Evolutionary conservation across 2,113 vertebrate species (phyloP).

Genomic region (Cheirogaleus medius): DNA sequence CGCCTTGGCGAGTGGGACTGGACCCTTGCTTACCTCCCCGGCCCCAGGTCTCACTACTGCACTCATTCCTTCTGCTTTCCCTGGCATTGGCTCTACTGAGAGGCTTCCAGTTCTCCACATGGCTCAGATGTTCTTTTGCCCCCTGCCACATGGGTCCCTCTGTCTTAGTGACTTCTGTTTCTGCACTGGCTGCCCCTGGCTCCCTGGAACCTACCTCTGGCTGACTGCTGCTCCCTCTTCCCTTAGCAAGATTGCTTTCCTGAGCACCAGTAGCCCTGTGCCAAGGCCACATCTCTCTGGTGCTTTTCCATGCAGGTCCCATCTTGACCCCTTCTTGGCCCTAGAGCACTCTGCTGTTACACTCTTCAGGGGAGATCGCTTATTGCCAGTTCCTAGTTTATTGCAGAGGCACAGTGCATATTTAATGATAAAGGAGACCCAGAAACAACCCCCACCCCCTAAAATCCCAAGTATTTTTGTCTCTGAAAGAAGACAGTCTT

Average conservation of each 20-base stretch:
- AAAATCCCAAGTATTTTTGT: not conserved
- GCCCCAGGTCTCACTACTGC: not conserved
- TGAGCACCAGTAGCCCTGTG: not conserved
- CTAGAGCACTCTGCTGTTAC: fast-evolving
- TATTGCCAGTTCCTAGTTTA: not conserved
- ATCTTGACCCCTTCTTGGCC: no score
- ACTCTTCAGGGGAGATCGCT: no score
- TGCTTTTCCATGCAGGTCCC: no score
- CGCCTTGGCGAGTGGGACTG: not conserved
- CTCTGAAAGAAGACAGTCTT: not conserved
- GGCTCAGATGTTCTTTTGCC: not conserved
- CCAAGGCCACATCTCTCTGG: not conserved
- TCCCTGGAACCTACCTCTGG: not conserved
- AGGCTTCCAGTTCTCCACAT: no score
- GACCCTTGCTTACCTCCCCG: not conserved
- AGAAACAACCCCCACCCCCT: no score
- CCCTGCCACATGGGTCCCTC: not conserved
- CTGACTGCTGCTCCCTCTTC: not conserved
- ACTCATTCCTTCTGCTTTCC: no score
- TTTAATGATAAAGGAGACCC: not conserved
- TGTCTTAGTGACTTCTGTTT: no score
- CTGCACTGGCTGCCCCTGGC: not conserved
- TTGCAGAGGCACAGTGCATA: fast-evolving
- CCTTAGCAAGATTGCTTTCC: not conserved
- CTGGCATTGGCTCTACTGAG: not conserved